Base-by-base conservation (phyloP, 2,888 invertebrate species). In the Unio pictorum region DNA sequence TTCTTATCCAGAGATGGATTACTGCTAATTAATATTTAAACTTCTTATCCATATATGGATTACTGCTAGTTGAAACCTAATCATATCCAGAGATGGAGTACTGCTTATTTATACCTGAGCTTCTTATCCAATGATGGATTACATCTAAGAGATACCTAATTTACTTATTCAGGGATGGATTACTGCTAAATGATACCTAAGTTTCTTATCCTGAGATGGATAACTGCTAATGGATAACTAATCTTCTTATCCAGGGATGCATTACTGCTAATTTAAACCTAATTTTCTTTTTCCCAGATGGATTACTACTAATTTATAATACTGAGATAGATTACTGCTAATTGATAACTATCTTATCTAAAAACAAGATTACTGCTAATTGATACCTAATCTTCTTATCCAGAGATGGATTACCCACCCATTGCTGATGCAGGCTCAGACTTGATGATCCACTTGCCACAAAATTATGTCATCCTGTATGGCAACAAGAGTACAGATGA, bases 401-500 rank as follows among this genome's bases (percentile, higher is more conserved):
- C 81, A 91, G 95, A 95, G 81, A 95, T 94, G 0, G 98, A 98
- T 89, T 98, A 98, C 91, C 97, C 97, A 0, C 98, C 98, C 0
- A 96, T 95, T 89, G 97, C 97, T 0, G 97, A 97, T 92, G 97
- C 97, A 63, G 95, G 97, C 93, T 90, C 95, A 87, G 95, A 97
- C 82, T 94, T 95, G 60, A 95, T 98, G 72, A 93, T 98, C 81
- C 95, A 95, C 91, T 92, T 98, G 69, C 98, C 98, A 0, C 95
- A 95, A 87, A 96, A 95, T 87, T 91, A 92, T 60, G 93, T 96
- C 17, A 95, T 95, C 0, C 91, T 98, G 34, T 96, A 96, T 89
- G 98, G 97, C 6, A 97, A 95, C 83, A 92, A 94, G 72, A 97
- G 97, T 75, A 95, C 95, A 0, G 98, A 98, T 87, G 98, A 98